These are phyloP conservation scores for Lepilemur septentrionalis DNA, from an alignment of 2,797 vertebrate species.

Conservation along the genomic window DNA sequence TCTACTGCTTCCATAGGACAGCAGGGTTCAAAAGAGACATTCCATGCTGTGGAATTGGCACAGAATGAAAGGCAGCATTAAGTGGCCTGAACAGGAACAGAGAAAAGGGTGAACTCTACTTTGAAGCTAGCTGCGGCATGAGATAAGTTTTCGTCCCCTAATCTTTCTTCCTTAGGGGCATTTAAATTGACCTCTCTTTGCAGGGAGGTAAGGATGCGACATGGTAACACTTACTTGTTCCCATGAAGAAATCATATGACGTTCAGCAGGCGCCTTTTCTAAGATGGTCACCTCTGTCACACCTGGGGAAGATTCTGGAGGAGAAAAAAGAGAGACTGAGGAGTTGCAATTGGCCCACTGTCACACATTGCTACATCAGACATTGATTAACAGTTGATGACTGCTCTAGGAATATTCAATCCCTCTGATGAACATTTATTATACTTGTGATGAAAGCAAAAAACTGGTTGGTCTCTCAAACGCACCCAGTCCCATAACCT, in stretches of 20 bases:
- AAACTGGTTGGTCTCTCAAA: not conserved
- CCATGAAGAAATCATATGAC: constrained; percentile 93
- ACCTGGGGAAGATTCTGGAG: constrained; percentile 93
- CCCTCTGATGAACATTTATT: not conserved
- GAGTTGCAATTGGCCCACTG: not conserved
- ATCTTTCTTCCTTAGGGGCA: not conserved
- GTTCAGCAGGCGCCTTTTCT: constrained; percentile 94
- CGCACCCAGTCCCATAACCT: not conserved
- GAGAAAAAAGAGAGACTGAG: not conserved
- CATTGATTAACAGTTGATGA: not conserved
- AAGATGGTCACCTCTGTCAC: constrained; percentile 92
- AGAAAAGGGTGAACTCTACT: not conserved
- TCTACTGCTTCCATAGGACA: not conserved
- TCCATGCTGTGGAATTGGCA: not conserved
- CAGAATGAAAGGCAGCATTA: not conserved
- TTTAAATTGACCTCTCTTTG: not conserved
- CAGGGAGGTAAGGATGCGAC: not conserved
- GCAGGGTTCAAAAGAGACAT: not conserved
- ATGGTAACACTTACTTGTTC: constrained; percentile 89
- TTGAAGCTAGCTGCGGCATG: not conserved
- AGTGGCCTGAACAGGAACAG: not conserved
- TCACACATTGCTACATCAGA: not conserved
- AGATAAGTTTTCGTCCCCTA: not conserved
- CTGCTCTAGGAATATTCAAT: not conserved
- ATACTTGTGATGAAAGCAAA: not conserved